Conservation (phyloP, 2,888 invertebrate species). For the Pyralis farinalis region DNA sequence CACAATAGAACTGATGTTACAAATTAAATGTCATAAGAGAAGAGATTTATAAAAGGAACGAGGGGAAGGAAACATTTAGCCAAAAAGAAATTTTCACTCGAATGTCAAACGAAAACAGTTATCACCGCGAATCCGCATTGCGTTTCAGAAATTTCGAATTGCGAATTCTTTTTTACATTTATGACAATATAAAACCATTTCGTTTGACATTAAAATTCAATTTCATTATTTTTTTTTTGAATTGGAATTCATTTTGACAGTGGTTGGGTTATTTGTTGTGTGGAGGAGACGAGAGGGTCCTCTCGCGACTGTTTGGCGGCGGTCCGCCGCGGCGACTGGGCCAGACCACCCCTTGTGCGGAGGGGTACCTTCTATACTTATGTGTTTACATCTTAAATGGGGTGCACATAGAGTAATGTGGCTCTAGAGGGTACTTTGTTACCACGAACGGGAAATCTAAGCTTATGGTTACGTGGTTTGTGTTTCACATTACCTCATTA, state of each 20-base stretch:
- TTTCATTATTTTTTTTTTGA: neutral
- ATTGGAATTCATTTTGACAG: constrained; percentile 6
- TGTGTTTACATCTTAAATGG: constrained; percentile 77
- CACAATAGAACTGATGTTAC: constrained; percentile 11
- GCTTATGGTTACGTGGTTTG: constrained; percentile 5
- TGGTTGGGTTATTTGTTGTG: constrained; percentile 26
- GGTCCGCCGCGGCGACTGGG: constrained; percentile 62
- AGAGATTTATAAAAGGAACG: constrained; percentile 12
- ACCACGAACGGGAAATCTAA: constrained; percentile 3
- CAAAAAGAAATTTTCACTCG: constrained; percentile 23
- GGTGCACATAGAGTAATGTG: constrained; percentile 51
- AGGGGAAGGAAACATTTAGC: constrained; percentile 22
- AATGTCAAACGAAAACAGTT: constrained; percentile 19
- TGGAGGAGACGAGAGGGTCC: constrained; percentile 26
- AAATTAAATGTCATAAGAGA: constrained; percentile 20
- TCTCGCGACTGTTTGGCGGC: constrained; percentile 53
- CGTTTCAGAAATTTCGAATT: constrained; percentile 11
- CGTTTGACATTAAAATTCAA: constrained; percentile 15
- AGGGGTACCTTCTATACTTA: constrained; percentile 57
- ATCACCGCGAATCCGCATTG: constrained; percentile 12
- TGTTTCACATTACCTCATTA: constrained; percentile 40
- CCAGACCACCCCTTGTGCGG: constrained; percentile 36
- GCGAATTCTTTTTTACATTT: constrained; percentile 2
- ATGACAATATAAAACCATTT: neutral
- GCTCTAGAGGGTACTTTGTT: constrained; percentile 11